Evolutionary conservation across 2,888 invertebrate genomes (phyloP), one percentile per base, ranked within the genome.

Genomic region (Pachycephus smyrnensis): DNA sequence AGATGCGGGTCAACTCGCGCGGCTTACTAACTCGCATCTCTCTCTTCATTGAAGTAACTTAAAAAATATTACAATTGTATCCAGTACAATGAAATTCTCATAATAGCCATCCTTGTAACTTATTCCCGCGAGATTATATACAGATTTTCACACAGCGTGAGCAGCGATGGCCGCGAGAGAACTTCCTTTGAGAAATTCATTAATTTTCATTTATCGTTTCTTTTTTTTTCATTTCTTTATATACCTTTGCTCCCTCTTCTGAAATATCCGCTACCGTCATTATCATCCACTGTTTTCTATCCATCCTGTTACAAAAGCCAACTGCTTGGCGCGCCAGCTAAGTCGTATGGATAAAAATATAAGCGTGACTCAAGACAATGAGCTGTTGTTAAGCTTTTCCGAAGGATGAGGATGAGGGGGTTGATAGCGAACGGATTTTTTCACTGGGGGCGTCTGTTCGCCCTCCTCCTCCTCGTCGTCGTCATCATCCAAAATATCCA

Each of bases 361-460:
- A 55, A 55, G 55, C 55, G 55, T 55, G 55, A 55, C 55, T 55
- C 83, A 86, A 76, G 85, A 86, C 35, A 78, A 77, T 75, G 82
- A 79, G 78, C 84, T 83, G 74, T 82, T 83, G 40, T 83, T 86
- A 4, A 86, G 75, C 78, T 88, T 90, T 30, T 89, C 89, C 76
- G 83, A 78, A 30, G 83, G 23, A 55, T 55, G 55, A 23, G 55
- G 55, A 55, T 55, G 9, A 55, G 55, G 82, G 68, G 33, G 80
- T 75, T 68, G 80, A 78, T 32, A 80, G 80, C 78, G 75, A 81
- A 74, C 80, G 74, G 75, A 79, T 73, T 83, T 88, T 75, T 86
- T 89, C 30, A 55, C 55, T 9, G 83, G 82, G 6, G 84, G 84
- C 69, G 84, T 82, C 32, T 82, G 84, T 55, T 55, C 23, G 15